These are phyloP conservation scores for Pelobates cultripes DNA, from an alignment of 2,797 vertebrate genomes.

Conservation along the genomic window DNA sequence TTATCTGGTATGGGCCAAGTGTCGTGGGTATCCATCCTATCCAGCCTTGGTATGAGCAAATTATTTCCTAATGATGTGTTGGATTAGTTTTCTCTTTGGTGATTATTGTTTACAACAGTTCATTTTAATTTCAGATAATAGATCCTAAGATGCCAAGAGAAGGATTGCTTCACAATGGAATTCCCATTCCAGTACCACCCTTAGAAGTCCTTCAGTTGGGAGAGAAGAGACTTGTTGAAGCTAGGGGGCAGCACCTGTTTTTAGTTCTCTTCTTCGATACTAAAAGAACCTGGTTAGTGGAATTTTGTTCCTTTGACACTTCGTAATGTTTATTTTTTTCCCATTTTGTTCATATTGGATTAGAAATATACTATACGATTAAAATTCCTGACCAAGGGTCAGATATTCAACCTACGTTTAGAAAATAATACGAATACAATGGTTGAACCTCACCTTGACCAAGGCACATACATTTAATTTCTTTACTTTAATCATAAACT, in stretches of 20 bases:
- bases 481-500: no score
- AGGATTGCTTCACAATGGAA: constrained; percentile 93
- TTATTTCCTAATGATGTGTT: neutral
- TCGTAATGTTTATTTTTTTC: neutral
- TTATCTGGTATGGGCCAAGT: constrained; percentile 98
- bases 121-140: constrained; percentile 80
- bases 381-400: no score
- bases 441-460: no score
- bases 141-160: constrained; percentile 96
- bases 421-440: no score
- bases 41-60: constrained; percentile 89
- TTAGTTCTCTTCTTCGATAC: constrained; percentile 99
- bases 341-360: no score
- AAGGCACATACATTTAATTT: no score
- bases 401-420: no score
- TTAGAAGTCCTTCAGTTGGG: constrained; percentile 89
- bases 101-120: neutral
- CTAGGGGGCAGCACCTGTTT: constrained; percentile 85
- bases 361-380: no score
- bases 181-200: constrained; percentile 96
- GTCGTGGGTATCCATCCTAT: constrained; percentile 96
- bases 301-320: neutral
- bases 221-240: constrained; percentile 89
- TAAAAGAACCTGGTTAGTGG: constrained; percentile 95
- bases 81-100: neutral